Base-by-base conservation (phyloP, 2,888 invertebrate species). In the Drosophila differens region DNA sequence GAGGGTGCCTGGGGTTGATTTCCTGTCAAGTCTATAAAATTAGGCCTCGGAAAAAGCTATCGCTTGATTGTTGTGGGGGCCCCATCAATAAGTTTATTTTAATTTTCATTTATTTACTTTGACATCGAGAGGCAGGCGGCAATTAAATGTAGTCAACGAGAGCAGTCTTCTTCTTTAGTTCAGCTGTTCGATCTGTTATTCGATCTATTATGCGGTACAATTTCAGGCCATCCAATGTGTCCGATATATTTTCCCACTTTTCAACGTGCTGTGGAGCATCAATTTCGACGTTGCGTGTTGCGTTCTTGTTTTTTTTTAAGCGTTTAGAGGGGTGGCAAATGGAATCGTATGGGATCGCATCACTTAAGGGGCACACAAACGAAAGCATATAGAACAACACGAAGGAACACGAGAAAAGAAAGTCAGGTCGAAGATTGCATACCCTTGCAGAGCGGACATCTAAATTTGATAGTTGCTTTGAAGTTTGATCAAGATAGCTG, bases 61-160 rank as follows among this genome's bases (percentile, higher is more conserved):
- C 32, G 51, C 33, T 33, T 16, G 12, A 41, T 41, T n/a, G 10
- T 14, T 53, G 32, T 32, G 16, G 52, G 6, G 52, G 6, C 39
- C n/a, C 65, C 84, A 84, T 79, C 82, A 88, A 87, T 89, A 81
- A 71, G 81, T 85, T 89, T 89, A 74, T 77, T 83, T 87, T 80
- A 85, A 82, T 90, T 88, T 85, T 68, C 86, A 79, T 82, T 89
- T 90, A 91, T 89, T 88, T 89, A 86, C 90, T 90, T 89, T 89
- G 91, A 91, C 90, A 85, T 80, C 71, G 61, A 58, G 77, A 81
- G 81, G 85, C 83, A 81, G 84, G 84, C 91, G 84, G 84, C 91
- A 89, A 91, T 91, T 91, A 91, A 90, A 85, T 91, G 91, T n/a
- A 57, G 55, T 83, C 90, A 88, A 81, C 85, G 88, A 88, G 73